phyloP scores from a whole-genome alignment of 2,888 invertebrate genomes.

The Eucriotettix oculatus region DNA sequence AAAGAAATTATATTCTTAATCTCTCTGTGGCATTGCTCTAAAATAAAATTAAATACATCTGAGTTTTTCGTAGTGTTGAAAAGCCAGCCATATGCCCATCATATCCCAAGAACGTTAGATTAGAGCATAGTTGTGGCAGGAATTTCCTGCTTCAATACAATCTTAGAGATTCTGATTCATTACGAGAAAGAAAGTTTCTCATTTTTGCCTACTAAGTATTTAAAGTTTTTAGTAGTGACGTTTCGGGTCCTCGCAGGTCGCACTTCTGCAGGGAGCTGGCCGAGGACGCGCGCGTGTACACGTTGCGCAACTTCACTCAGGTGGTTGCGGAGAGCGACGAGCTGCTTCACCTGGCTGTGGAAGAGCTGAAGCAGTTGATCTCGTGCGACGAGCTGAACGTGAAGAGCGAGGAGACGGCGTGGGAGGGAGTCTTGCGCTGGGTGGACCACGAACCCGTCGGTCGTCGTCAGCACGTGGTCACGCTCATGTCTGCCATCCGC shows the following conservation, averaged over 20 bases:
- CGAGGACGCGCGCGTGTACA: conserved; percentile 45
- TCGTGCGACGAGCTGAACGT: conserved; percentile 73
- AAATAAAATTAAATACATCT: too few species aligned
- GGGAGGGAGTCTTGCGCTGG: conserved; percentile 77
- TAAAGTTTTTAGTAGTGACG: too few species aligned
- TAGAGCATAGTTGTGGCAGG: too few species aligned
- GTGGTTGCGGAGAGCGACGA: conserved; percentile 59
- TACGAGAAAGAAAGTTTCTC: too few species aligned
- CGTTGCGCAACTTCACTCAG: conserved; percentile 56
- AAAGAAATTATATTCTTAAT: too few species aligned
- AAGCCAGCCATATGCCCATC: too few species aligned
- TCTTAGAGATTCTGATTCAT: too few species aligned
- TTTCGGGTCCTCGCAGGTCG: conserved; percentile 26
- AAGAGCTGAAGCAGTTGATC: conserved; percentile 59
- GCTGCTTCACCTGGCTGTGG: conserved; percentile 49
- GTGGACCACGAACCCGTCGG: conserved; percentile 59
- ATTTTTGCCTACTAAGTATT: too few species aligned
- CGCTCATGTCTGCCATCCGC: conserved; percentile 63
- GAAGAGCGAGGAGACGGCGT: conserved; percentile 72
- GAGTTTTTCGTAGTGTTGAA: too few species aligned
- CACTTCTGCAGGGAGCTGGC: conserved; percentile 59
- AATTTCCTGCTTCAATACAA: too few species aligned
- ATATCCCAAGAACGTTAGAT: too few species aligned
- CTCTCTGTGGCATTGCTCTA: too few species aligned
- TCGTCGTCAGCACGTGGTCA: conserved; percentile 57